Conservation (phyloP, 2,888 invertebrate genomes). For the Drosophila formosana region DNA sequence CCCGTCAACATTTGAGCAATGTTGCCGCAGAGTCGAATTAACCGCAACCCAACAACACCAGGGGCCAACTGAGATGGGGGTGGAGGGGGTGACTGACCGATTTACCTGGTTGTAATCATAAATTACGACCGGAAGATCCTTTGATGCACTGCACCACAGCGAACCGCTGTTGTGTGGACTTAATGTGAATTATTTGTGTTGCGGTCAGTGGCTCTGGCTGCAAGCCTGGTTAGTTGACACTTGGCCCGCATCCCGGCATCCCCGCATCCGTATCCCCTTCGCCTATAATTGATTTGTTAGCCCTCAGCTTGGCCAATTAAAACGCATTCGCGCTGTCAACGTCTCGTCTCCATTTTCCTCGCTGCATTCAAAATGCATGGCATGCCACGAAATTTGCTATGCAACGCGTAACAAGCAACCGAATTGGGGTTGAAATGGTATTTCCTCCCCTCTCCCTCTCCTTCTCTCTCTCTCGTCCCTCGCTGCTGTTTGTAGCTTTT, state of each 20-base stretch:
- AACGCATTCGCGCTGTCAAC: constrained; percentile 38
- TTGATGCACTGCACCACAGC: constrained; percentile 53
- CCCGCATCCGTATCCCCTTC: constrained; percentile 31
- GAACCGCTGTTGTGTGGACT: constrained; percentile 28
- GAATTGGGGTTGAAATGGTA: constrained; percentile 26
- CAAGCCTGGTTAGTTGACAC: constrained; percentile 50
- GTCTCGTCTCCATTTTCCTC: constrained; percentile 1
- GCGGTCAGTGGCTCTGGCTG: constrained; percentile 39
- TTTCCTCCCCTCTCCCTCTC: background rate
- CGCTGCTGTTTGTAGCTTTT: constrained; percentile 21
- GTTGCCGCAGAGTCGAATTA: constrained; percentile 25
- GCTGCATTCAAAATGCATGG: constrained; percentile 59
- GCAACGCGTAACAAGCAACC: constrained; percentile 17
- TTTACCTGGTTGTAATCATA: constrained; percentile 61
- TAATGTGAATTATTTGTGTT: constrained; percentile 75
- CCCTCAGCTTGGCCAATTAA: constrained; percentile 53
- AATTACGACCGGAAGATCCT: constrained; percentile 60
- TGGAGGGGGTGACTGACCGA: constrained; percentile 3
- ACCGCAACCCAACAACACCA: constrained; percentile 11
- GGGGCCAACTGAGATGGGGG: background rate
- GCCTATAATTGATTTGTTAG: constrained; percentile 58
- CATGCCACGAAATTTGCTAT: constrained; percentile 42
- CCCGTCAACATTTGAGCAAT: constrained; percentile 28
- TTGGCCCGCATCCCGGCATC: constrained; percentile 48
- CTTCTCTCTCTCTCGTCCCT: background rate